phyloP scores from a whole-genome alignment of 2,113 vertebrate species.

The Glaucomys volans region DNA sequence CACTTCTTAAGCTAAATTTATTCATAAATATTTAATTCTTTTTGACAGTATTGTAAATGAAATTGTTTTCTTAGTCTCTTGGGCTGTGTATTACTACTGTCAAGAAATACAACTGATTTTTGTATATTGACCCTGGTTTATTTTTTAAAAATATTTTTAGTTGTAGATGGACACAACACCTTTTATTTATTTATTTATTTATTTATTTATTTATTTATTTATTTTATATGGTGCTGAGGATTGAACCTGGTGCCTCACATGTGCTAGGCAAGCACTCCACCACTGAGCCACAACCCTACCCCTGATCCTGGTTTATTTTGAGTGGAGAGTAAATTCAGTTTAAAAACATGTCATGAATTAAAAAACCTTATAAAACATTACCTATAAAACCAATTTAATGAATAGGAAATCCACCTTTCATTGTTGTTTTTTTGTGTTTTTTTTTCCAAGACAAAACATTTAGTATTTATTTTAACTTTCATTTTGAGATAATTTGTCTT shows the following conservation, averaged over 20 bases:
- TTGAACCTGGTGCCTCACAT: too few relatives aligned
- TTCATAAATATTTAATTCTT: conserved; percentile 7
- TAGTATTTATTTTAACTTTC: conserved; percentile 22
- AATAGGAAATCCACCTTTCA: not conserved
- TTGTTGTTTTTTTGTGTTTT: too few relatives aligned
- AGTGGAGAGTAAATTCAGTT: not conserved
- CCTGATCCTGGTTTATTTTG: not conserved
- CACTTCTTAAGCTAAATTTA: conserved; percentile 3
- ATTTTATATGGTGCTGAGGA: too few relatives aligned
- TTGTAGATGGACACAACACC: too few relatives aligned
- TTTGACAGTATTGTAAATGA: not conserved
- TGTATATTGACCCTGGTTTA: not conserved
- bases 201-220: too few relatives aligned
- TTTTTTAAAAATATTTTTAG: not conserved
- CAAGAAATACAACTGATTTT: conserved; percentile 9
- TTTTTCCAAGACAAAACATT: not conserved
- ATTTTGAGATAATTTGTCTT: conserved; percentile 40
- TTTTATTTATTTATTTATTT: too few relatives aligned
- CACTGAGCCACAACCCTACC: too few relatives aligned
- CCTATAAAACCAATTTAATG: not conserved
- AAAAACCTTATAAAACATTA: not conserved
- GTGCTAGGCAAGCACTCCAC: too few relatives aligned
- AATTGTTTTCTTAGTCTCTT: conserved; percentile 39
- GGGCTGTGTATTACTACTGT: not conserved
- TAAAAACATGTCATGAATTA: conserved; percentile 11